Percentiles rank a stretch among this genome's conserved stretches.
Conservation (phyloP, 2,113 vertebrate species). For the Xiphophorus hellerii region DNA sequence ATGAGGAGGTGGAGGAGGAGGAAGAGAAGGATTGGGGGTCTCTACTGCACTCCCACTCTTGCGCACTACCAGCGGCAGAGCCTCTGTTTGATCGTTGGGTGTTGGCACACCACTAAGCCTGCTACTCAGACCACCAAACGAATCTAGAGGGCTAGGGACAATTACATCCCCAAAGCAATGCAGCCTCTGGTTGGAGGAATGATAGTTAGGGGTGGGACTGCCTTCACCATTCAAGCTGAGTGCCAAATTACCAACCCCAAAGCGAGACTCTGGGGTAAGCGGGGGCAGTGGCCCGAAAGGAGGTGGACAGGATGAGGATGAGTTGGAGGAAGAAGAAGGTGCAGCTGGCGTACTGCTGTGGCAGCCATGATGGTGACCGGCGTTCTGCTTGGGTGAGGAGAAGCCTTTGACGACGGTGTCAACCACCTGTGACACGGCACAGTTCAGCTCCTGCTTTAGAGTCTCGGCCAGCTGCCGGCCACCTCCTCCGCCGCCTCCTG, state of each 20-base stretch:
- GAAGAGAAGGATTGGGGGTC: slow-evolving; percentile 74
- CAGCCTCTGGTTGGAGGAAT: slow-evolving; percentile 92
- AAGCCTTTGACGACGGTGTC: slow-evolving; percentile 99
- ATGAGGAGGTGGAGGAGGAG: slow-evolving; percentile 88
- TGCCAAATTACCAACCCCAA: slow-evolving; percentile 50
- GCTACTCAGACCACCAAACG: slow-evolving; percentile 80
- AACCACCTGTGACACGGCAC: slow-evolving; percentile 96
- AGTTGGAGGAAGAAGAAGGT: slow-evolving; percentile 78
- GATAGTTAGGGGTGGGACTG: slow-evolving; percentile 93
- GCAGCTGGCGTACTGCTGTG: slow-evolving; percentile 77
- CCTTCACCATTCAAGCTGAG: slow-evolving; percentile 85
- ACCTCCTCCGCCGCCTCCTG: slow-evolving; percentile 83
- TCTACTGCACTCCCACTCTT: slow-evolving; percentile 81
- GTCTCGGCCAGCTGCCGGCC: slow-evolving; percentile 94
- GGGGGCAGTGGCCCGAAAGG: slow-evolving; percentile 69
- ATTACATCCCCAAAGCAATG: slow-evolving; percentile 98
- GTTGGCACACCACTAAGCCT: slow-evolving; percentile 79
- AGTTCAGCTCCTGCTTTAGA: slow-evolving; percentile 97
- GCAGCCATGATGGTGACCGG: slow-evolving; percentile 84
- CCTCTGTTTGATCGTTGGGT: slow-evolving; percentile 95
- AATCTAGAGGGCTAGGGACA: slow-evolving; percentile 92
- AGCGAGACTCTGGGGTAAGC: slow-evolving; percentile 68
- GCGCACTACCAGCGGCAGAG: slow-evolving; percentile 94
- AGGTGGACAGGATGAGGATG: slow-evolving; percentile 67
- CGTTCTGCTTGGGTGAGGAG: slow-evolving; percentile 88